phyloP scores from a whole-genome alignment of 2,797 vertebrate species.

The Potorous gilbertii region DNA sequence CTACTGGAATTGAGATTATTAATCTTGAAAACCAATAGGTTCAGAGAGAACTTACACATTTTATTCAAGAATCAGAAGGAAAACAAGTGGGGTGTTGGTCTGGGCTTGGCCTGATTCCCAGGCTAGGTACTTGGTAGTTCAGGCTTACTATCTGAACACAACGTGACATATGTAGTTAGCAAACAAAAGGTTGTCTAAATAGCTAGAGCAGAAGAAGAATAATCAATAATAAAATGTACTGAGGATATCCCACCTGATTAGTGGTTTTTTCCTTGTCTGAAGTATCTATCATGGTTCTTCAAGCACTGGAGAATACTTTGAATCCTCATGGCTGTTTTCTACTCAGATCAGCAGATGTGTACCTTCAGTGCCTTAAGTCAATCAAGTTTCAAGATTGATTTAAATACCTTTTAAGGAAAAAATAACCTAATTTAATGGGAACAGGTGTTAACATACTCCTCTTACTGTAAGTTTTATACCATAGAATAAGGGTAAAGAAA shows the following conservation, averaged over 20 bases:
- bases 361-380: neutral
- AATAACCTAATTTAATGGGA: neutral
- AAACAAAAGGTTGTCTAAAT: neutral
- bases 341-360: neutral
- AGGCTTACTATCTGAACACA: neutral
- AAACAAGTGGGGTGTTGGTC: neutral
- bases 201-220: neutral
- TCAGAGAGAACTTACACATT: neutral
- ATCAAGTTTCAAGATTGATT: neutral
- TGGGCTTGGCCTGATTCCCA: neutral
- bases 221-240: neutral
- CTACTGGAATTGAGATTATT: neutral
- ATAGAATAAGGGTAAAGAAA: no score
- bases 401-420: neutral
- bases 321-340: neutral
- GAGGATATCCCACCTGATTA: neutral
- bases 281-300: no score
- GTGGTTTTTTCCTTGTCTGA: no score
- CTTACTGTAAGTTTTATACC: neutral
- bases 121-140: neutral
- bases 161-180: neutral
- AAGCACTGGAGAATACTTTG: neutral
- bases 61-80: neutral
- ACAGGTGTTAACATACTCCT: neutral
- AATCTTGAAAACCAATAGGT: neutral